These are phyloP conservation scores for Manis pentadactyla DNA, from an alignment of 2,797 vertebrate species.

Conservation along the genomic window DNA sequence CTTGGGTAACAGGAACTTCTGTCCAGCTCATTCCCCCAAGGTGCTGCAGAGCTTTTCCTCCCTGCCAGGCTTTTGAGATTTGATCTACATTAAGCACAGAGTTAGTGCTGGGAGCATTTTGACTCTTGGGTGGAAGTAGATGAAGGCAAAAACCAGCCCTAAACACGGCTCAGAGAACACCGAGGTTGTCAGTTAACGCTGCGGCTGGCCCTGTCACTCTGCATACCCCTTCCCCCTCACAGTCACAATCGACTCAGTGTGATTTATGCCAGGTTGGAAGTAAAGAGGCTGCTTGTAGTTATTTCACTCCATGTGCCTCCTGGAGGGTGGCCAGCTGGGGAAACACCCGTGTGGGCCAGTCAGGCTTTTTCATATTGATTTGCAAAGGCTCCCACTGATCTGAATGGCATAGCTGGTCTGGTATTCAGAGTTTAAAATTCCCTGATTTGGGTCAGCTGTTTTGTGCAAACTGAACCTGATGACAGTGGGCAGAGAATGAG, in stretches of 20 bases:
- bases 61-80: neutral
- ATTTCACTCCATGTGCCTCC: slow-evolving; percentile 35
- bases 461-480: slow-evolving; percentile 50
- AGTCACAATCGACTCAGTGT: neutral
- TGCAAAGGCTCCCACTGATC: slow-evolving; percentile 64
- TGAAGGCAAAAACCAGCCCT: neutral
- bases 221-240: neutral
- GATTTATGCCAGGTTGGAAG: slow-evolving; percentile 27
- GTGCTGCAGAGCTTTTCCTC: neutral
- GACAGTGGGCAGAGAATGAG: slow-evolving; percentile 44
- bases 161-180: neutral
- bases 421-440: slow-evolving; percentile 72
- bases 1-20: neutral
- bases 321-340: slow-evolving; percentile 50
- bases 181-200: neutral
- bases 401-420: slow-evolving; percentile 55
- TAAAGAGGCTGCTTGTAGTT: slow-evolving; percentile 63
- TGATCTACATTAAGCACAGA: neutral
- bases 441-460: slow-evolving; percentile 67
- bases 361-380: slow-evolving; percentile 40
- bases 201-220: neutral
- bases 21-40: neutral
- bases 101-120: neutral
- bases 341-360: slow-evolving; percentile 53
- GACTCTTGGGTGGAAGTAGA: slow-evolving; percentile 21